Base-by-base conservation (phyloP, 2,888 invertebrate genomes). In the Laothoe populi region DNA sequence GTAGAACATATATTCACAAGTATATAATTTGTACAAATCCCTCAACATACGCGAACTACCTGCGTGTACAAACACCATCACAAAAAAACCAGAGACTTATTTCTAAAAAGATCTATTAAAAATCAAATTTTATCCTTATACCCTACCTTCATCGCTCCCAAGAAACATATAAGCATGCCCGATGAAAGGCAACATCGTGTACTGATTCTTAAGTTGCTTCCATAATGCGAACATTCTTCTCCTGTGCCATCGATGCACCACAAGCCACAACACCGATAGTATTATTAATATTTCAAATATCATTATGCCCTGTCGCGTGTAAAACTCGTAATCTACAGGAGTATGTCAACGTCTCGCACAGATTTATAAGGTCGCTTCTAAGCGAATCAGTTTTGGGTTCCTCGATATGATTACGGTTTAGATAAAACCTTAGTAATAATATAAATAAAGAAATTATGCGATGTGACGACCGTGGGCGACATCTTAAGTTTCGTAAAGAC, bases 91-190 rank as follows among this genome's bases (percentile, higher is more conserved):
- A 31, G 31, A n/a, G n/a, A n/a, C 31, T 31, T 31, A 31, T 4
- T 31, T 2, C 31, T 31, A 31, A 31, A 31, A 8, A 31, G n/a
- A 4, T 31, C 31, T 31, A 8, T 31, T 1, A 31, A 31, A 31
- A 31, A 31, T 4, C 1, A 8, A 4, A 2, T 31, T 31, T 8
- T 19, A 8, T 19, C 19, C 16, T n/a, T 44, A n/a, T 4, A 3
- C 4, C 44, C 1, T 59, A 78, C 79, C 73, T 67, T 65, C 62
- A 53, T 73, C 68, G 24, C 42, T 68, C 46, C 71, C 70, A 0
- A 71, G n/a, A 23, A 75, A 73, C 42, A 65, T 57, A 11, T 59
- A 61, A 0, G 68, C 67, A 26, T 77, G 71, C n/a, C 79, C 79
- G 0, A 79, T 31, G 2, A 79, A n/a, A 0, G 79, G 79, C 1